phyloP scores from a whole-genome alignment of 2,797 vertebrate genomes.

The Leucoraja ocellata region DNA sequence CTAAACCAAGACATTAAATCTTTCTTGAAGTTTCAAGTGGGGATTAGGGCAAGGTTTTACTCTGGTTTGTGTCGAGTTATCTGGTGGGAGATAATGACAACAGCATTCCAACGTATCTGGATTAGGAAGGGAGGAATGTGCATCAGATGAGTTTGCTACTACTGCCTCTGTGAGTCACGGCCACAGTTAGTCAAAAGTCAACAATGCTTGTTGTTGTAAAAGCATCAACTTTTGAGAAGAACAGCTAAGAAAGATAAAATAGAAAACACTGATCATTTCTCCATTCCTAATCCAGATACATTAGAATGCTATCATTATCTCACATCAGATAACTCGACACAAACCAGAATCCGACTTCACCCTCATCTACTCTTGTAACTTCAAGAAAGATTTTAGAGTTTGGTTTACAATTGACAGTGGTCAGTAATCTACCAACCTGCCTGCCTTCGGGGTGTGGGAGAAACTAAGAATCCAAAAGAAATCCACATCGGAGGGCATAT shows the following conservation, averaged over 20 bases:
- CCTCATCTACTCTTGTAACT: not conserved
- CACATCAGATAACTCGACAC: not conserved
- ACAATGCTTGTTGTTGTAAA: not conserved
- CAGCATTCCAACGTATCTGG: not conserved
- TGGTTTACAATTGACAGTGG: not conserved
- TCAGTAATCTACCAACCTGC: too few species aligned
- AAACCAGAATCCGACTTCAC: not conserved
- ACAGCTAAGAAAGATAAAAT: not conserved
- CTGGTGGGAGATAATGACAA: not conserved
- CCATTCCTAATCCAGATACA: not conserved
- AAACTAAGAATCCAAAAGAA: too few species aligned
- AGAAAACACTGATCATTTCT: not conserved
- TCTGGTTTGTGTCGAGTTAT: not conserved
- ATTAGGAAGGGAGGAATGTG: not conserved
- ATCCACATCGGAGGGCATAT: too few species aligned
- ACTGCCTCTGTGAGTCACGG: not conserved
- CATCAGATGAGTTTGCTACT: too few species aligned
- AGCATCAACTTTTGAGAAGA: not conserved
- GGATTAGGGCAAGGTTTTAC: not conserved
- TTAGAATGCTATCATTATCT: not conserved
- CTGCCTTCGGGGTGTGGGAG: too few species aligned
- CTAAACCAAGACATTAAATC: not conserved
- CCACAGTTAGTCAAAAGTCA: not conserved
- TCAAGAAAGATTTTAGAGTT: not conserved
- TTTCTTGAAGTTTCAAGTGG: not conserved